phyloP scores from a whole-genome alignment of 2,113 vertebrate species.

The Rynchops niger region DNA sequence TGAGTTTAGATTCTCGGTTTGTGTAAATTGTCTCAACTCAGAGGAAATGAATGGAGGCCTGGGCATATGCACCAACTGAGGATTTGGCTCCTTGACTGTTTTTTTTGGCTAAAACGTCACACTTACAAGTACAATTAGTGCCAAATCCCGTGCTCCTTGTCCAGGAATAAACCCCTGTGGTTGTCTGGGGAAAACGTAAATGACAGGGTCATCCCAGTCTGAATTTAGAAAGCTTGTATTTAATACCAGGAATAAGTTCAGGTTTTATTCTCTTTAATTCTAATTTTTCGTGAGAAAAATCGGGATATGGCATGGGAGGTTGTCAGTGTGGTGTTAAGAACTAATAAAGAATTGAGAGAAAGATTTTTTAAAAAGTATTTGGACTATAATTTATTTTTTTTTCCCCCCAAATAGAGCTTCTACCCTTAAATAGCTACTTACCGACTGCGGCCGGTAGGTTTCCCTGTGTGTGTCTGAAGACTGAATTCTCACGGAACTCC shows the following conservation, averaged over 20 bases:
- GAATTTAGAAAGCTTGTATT: neutral
- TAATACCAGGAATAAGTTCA: neutral
- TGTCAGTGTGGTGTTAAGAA: neutral
- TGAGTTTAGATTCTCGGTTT: neutral
- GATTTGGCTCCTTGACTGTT: neutral
- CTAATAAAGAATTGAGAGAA: neutral
- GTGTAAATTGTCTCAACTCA: neutral
- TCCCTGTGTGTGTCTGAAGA: neutral
- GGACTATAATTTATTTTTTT: neutral
- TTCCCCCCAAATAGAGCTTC: neutral
- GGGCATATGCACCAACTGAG: rapidly evolving
- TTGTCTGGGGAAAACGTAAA: neutral
- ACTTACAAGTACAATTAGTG: neutral
- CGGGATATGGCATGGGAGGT: neutral
- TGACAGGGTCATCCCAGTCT: neutral
- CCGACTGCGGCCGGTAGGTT: neutral
- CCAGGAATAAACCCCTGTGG: neutral
- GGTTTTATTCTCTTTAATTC: neutral
- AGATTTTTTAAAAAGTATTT: neutral
- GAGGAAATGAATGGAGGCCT: neutral
- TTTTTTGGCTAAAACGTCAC: neutral
- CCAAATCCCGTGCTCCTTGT: neutral
- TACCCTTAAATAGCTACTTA: neutral
- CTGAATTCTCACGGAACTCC: neutral
- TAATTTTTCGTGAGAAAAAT: neutral